Conservation (phyloP, 2,113 vertebrate species). For the Geococcyx californianus region DNA sequence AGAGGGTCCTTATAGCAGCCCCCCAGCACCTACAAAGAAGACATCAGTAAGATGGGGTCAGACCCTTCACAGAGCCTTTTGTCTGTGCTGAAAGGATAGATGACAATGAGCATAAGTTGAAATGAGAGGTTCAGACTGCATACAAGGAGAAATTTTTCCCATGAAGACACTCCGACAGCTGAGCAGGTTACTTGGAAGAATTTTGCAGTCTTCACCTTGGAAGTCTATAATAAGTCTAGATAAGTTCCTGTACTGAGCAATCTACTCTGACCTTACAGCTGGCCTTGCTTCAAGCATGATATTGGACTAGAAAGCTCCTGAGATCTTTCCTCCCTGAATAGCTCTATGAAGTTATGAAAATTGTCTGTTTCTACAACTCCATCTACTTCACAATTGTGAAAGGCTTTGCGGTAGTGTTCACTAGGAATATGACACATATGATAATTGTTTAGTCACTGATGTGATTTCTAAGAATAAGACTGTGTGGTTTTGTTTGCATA, state of each 20-base stretch:
- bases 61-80: neutral
- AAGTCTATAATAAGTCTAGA: neutral
- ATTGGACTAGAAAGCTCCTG: neutral
- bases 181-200: neutral
- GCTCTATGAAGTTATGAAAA: neutral
- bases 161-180: neutral
- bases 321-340: neutral
- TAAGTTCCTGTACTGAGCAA: neutral
- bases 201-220: fast-evolving
- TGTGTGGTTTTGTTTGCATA: neutral
- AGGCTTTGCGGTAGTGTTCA: neutral
- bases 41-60: neutral
- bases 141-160: neutral
- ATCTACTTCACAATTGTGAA: neutral
- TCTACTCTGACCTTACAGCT: neutral
- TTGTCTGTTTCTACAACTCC: neutral
- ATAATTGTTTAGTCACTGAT: neutral
- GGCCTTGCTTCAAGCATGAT: neutral
- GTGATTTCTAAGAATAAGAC: neutral
- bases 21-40: neutral
- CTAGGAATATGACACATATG: fast-evolving
- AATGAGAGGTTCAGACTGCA: neutral
- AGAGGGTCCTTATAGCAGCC: neutral
- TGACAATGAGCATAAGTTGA: neutral
- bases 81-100: neutral